A percentile compares a stretch with the other conserved stretches of the same genome.
phyloP scores from a whole-genome alignment of 23 tunicate genomes.

The Halocynthia aurantium region DNA sequence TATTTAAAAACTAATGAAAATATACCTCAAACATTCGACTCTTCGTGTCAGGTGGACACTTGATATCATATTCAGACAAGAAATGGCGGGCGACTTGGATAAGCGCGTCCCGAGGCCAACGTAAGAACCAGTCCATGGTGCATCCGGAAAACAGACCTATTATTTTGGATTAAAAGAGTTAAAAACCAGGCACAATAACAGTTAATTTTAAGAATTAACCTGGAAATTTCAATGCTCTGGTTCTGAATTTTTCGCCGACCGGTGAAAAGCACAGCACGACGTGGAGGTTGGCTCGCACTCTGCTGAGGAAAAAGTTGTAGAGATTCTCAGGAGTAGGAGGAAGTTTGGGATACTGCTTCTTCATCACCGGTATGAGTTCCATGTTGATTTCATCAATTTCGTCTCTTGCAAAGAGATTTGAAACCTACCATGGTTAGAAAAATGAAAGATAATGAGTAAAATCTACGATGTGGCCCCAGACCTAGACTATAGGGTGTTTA shows the following conservation, averaged over 20 bases:
- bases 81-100: conserved; percentile 78
- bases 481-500: too few relatives aligned
- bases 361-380: conserved; percentile 77
- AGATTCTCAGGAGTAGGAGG: conserved; percentile 86
- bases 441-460: background rate
- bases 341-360: conserved; percentile 63
- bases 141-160: conserved; percentile 75
- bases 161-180: too few relatives aligned
- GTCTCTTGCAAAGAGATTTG: conserved; percentile 71
- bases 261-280: conserved; percentile 85
- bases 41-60: conserved; percentile 54
- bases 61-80: conserved; percentile 50
- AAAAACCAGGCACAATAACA: too few relatives aligned
- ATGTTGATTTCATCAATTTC: conserved; percentile 74
- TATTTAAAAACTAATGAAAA: background rate
- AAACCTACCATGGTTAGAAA: conserved; percentile 20
- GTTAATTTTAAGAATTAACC: conserved; percentile 5
- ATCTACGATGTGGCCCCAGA: background rate
- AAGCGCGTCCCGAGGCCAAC: conserved; percentile 78
- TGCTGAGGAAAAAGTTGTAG: conserved; percentile 69
- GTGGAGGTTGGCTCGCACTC: conserved; percentile 65
- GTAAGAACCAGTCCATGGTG: conserved; percentile 88
- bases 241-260: conserved; percentile 76
- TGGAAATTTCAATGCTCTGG: conserved; percentile 77
- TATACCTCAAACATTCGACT: conserved; percentile 68